Evolutionary conservation across 2,113 vertebrate species (phyloP).

Genomic region (cattle (Bos taurus)): ARS-UCD2.0 NC_037356.1:15874001-15874500

Average conservation of each 20-base stretch:
- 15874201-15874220: background rate
- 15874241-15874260: background rate
- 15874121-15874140: background rate
- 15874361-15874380: accelerated
- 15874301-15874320: background rate
- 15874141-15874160: background rate
- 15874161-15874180: too few species aligned
- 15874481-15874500: accelerated
- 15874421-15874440: background rate
- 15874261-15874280: background rate
- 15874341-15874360: accelerated
- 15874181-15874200: background rate
- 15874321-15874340: background rate
- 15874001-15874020: too few species aligned
- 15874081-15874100: background rate
- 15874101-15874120: background rate
- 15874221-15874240: background rate
- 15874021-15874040: too few species aligned
- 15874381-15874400: background rate
- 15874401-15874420: background rate
- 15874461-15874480: background rate
- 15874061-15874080: too few species aligned
- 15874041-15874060: too few species aligned
- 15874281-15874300: background rate
- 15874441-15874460: background rate